Percentiles rank a stretch among this genome's conserved stretches.
Evolutionary conservation across 1,140 invertebrate genomes (phyloP).

Genomic region (Nomia melanderi): DNA sequence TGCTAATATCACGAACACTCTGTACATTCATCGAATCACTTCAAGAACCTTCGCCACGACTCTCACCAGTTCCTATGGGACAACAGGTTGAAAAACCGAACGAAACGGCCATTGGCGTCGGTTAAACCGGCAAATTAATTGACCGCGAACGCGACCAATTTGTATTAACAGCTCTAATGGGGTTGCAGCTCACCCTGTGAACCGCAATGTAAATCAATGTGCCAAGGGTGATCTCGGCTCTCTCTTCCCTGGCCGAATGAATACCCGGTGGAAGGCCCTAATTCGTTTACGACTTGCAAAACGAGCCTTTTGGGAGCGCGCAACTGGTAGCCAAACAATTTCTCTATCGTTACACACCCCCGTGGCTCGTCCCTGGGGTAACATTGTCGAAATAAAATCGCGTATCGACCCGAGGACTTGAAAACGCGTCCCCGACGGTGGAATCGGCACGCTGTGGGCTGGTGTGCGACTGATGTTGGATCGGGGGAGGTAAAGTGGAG

Average conservation of each 20-base stretch:
- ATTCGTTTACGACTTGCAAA: constrained; percentile 75
- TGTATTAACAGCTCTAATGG: constrained; percentile 4
- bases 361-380: constrained; percentile 56
- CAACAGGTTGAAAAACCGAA: not conserved
- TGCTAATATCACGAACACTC: too few relatives aligned
- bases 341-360: constrained; percentile 58
- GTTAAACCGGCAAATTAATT: constrained; percentile 16
- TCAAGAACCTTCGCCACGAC: too few relatives aligned
- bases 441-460: too few relatives aligned
- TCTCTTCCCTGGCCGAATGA: constrained; percentile 47
- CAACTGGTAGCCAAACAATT: constrained; percentile 79
- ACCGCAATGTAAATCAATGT: constrained; percentile 63
- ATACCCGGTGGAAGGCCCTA: constrained; percentile 61
- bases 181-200: constrained; percentile 6
- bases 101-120: not conserved
- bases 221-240: constrained; percentile 63
- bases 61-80: too few relatives aligned
- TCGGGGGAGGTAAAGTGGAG: too few relatives aligned
- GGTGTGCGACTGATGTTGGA: too few relatives aligned
- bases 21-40: too few relatives aligned
- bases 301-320: constrained; percentile 76
- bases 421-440: too few relatives aligned
- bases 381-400: constrained; percentile 46
- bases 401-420: not conserved
- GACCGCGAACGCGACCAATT: constrained; percentile 23